A percentile compares a stretch with the other conserved stretches of the same genome.
phyloP scores from a whole-genome alignment of 2,797 vertebrate genomes.

The Malacoraja senta region DNA sequence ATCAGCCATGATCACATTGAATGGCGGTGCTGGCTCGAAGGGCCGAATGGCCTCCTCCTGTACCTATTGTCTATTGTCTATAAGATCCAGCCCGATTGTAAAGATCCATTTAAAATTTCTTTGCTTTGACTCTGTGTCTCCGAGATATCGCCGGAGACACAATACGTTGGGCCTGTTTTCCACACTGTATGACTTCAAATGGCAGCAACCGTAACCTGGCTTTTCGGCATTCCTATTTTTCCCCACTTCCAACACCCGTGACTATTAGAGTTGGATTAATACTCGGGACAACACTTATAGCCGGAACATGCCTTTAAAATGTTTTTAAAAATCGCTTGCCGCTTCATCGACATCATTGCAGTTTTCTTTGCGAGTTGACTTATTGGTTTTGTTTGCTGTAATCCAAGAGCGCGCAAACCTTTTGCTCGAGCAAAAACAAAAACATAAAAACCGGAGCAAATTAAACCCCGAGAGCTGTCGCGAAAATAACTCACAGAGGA shows the following conservation, averaged over 20 bases:
- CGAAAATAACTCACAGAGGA: background rate
- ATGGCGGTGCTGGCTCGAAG: too few species aligned
- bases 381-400: background rate
- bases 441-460: background rate
- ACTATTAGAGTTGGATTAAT: background rate
- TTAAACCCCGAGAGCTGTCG: background rate
- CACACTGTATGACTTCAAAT: too few species aligned
- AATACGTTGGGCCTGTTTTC: too few species aligned
- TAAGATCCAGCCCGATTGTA: too few species aligned
- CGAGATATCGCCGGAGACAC: too few species aligned
- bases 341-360: background rate
- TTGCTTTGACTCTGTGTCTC: too few species aligned
- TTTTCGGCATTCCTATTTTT: background rate
- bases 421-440: background rate
- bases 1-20: too few species aligned
- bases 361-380: background rate
- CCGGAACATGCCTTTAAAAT: background rate
- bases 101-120: too few species aligned
- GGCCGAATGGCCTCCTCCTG: too few species aligned
- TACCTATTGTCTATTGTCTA: too few species aligned
- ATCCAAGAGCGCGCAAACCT: background rate
- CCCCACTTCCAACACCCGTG: background rate
- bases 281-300: background rate
- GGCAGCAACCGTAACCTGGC: too few species aligned
- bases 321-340: too few species aligned